phyloP scores from a whole-genome alignment of 2,888 invertebrate species.

The Ephialtes manifestator region DNA sequence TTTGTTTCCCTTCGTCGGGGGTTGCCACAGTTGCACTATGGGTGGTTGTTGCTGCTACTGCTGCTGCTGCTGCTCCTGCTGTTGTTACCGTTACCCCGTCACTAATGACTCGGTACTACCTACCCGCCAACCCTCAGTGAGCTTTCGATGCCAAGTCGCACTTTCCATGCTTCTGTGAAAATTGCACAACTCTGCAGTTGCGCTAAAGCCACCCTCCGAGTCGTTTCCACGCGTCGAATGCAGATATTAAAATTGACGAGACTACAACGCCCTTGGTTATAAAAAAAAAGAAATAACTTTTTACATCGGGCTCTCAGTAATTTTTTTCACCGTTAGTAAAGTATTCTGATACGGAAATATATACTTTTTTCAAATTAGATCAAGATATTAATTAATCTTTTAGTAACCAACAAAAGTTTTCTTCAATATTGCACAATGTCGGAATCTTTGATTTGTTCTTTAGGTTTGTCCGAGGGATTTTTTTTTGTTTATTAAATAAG shows the following conservation, averaged over 20 bases:
- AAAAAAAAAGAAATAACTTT: neutral
- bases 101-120: constrained; percentile 16
- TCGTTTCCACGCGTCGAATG: neutral
- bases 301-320: neutral
- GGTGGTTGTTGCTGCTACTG: constrained; percentile 4
- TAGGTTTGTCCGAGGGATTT: no score
- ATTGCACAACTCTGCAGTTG: constrained; percentile 48
- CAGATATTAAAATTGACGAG: constrained; percentile 13
- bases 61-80: constrained; percentile 23
- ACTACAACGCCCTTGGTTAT: neutral
- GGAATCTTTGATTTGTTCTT: no score
- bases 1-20: constrained; percentile 74
- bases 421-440: no score
- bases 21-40: constrained; percentile 33
- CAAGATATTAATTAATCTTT: no score
- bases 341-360: neutral
- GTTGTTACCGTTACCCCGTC: constrained; percentile 6
- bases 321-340: neutral
- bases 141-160: constrained; percentile 64
- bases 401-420: neutral
- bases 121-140: neutral
- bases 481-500: no score
- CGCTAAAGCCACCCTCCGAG: neutral
- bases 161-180: constrained; percentile 48
- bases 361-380: no score